Evolutionary conservation across 2,888 invertebrate species (phyloP).

Genomic region (Glomeris marginata): DNA sequence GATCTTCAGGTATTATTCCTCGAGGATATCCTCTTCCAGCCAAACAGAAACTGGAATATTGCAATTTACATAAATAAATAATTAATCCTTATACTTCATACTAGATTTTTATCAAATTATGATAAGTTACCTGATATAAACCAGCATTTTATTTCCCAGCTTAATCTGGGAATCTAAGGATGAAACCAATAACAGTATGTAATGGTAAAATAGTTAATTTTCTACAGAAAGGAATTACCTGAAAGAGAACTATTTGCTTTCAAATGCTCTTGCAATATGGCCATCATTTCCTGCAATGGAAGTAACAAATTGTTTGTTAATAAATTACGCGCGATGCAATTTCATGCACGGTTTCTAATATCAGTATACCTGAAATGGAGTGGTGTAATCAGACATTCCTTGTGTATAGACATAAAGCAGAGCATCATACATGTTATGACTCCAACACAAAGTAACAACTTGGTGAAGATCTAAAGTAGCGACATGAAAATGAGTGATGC

Average conservation of each 20-base stretch:
- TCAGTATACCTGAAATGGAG: constrained; percentile 40
- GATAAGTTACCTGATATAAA: constrained; percentile 49
- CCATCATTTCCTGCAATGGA: constrained; percentile 23
- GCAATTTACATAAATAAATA: not conserved
- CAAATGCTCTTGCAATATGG: constrained; percentile 16
- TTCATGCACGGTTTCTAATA: not conserved
- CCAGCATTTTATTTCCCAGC: constrained; percentile 66
- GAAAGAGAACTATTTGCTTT: not conserved
- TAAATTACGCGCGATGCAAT: not conserved
- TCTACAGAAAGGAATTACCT: constrained; percentile 2
- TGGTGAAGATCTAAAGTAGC: constrained; percentile 14
- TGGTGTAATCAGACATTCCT: constrained; percentile 56
- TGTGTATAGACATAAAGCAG: constrained; percentile 60
- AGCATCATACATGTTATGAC: constrained; percentile 48
- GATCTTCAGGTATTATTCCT: constrained; percentile 49
- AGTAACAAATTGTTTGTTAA: not conserved
- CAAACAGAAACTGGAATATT: constrained; percentile 46
- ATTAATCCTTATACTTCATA: not conserved
- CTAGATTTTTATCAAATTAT: not conserved
- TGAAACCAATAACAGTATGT: not conserved
- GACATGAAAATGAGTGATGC: constrained; percentile 27
- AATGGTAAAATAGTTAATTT: not conserved
- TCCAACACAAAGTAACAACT: constrained; percentile 41
- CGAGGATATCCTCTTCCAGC: constrained; percentile 69
- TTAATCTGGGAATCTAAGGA: constrained; percentile 30